A percentile compares a stretch with the other conserved stretches of the same genome.
phyloP scores from a whole-genome alignment of 2,113 vertebrate genomes.

The Peucedramus taeniatus region DNA sequence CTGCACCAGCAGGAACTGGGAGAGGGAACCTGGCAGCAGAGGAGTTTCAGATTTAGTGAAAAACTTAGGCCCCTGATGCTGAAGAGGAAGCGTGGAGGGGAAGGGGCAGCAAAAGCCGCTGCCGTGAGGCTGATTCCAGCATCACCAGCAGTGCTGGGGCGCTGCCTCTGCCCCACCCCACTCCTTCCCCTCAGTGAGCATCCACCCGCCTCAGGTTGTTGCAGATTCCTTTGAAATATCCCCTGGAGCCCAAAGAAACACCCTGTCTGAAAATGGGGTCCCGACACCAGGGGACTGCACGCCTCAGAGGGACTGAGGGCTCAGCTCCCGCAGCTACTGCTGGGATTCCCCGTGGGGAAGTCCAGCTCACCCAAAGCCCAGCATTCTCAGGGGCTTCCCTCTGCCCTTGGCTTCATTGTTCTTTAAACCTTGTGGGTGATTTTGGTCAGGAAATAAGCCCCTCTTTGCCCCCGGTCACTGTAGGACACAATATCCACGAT shows the following conservation, averaged over 20 bases:
- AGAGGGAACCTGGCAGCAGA: background rate
- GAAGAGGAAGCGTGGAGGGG: background rate
- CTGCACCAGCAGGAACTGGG: background rate
- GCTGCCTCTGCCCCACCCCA: background rate
- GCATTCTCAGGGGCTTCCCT: background rate
- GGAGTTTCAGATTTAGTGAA: background rate
- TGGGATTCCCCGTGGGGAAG: background rate
- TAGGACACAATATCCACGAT: too few relatives aligned
- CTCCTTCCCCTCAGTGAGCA: background rate
- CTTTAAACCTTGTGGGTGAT: background rate
- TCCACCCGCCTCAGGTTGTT: background rate
- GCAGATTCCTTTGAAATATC: background rate
- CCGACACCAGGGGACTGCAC: fast-evolving
- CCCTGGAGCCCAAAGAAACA: background rate
- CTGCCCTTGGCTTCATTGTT: background rate
- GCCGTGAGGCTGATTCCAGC: background rate
- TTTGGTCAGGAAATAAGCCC: background rate
- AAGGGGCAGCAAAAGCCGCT: background rate
- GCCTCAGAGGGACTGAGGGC: background rate
- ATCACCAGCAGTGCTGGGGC: background rate
- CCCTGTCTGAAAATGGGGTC: background rate
- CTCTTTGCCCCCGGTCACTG: background rate
- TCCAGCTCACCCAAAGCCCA: background rate
- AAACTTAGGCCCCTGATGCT: background rate
- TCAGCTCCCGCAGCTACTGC: fast-evolving